A percentile compares a stretch with the other conserved stretches of the same genome.
phyloP scores from a whole-genome alignment of 1,140 invertebrate species.

The Rhopalosiphum maidis region DNA sequence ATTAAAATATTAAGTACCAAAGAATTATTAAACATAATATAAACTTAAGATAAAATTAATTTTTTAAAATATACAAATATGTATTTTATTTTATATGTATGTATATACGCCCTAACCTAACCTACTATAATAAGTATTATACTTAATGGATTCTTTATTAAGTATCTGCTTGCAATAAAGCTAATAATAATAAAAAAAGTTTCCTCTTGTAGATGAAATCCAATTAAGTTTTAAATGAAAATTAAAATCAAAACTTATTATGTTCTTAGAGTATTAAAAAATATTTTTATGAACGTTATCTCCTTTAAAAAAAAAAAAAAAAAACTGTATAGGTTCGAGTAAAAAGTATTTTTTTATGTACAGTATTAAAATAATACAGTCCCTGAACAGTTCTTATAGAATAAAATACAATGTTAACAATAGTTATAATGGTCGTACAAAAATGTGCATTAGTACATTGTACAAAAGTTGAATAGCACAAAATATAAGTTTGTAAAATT shows the following conservation, averaged over 20 bases:
- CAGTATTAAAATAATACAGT: not conserved
- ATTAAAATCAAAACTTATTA: not conserved
- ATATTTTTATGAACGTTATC: not conserved
- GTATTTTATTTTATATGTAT: not conserved
- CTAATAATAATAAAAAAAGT: not conserved
- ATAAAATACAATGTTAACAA: not conserved
- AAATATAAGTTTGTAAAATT: not conserved
- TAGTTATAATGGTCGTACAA: not conserved
- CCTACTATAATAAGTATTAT: not conserved
- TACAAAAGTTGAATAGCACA: not conserved
- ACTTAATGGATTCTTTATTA: not conserved
- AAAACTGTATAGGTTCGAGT: not conserved
- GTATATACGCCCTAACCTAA: not conserved
- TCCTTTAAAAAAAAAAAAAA: not conserved
- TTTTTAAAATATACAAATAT: not conserved
- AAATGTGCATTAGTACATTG: not conserved
- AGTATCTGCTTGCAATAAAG: not conserved
- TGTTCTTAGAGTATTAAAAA: not conserved
- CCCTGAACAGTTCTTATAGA: not conserved
- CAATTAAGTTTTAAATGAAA: not conserved
- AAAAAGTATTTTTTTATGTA: not conserved
- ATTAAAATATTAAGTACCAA: not conserved
- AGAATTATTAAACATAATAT: not conserved
- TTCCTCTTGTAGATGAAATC: not conserved
- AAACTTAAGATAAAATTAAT: not conserved